Conservation (phyloP, 1,140 invertebrate species). For the Mactra quadrangularis region DNA sequence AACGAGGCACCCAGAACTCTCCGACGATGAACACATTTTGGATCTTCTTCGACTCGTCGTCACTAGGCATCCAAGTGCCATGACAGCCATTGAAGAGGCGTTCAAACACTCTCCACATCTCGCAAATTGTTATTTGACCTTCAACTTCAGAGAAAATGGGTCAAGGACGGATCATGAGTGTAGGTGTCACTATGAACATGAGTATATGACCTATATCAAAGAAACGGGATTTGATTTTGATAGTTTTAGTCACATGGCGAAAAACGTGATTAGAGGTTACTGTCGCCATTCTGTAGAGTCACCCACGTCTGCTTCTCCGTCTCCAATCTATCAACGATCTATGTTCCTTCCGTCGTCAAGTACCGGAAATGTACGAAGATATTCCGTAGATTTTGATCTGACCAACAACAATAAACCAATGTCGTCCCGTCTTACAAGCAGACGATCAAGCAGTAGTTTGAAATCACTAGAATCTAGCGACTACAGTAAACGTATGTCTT, state of each 20-base stretch:
- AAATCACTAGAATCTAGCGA: slow-evolving; percentile 45
- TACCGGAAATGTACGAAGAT: slow-evolving; percentile 18
- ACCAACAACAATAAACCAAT: slow-evolving; percentile 10
- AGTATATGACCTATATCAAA: slow-evolving; percentile 55
- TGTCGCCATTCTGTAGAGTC: slow-evolving; percentile 40
- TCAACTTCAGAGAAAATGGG: slow-evolving; percentile 48
- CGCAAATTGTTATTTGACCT: slow-evolving; percentile 39
- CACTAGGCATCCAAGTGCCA: slow-evolving; percentile 35
- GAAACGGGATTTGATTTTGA: slow-evolving; percentile 40
- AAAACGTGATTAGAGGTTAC: slow-evolving; percentile 44
- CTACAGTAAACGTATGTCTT: not conserved
- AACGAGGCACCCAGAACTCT: slow-evolving; percentile 3
- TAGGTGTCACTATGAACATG: slow-evolving; percentile 55
- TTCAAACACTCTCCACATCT: slow-evolving; percentile 43
- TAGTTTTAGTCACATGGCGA: slow-evolving; percentile 36
- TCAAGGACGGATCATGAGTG: slow-evolving; percentile 27
- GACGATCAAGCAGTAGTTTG: slow-evolving; percentile 42
- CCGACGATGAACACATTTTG: slow-evolving; percentile 30
- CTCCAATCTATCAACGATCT: not conserved
- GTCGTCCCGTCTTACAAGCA: not conserved
- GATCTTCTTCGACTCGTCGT: slow-evolving; percentile 47
- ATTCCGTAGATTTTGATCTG: slow-evolving; percentile 50
- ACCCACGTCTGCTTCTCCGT: slow-evolving; percentile 7
- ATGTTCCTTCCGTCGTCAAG: not conserved
- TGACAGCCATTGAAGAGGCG: slow-evolving; percentile 19